These are phyloP conservation scores for Drosophila jambulina DNA, from an alignment of 1,140 invertebrate species.

Conservation along the genomic window DNA sequence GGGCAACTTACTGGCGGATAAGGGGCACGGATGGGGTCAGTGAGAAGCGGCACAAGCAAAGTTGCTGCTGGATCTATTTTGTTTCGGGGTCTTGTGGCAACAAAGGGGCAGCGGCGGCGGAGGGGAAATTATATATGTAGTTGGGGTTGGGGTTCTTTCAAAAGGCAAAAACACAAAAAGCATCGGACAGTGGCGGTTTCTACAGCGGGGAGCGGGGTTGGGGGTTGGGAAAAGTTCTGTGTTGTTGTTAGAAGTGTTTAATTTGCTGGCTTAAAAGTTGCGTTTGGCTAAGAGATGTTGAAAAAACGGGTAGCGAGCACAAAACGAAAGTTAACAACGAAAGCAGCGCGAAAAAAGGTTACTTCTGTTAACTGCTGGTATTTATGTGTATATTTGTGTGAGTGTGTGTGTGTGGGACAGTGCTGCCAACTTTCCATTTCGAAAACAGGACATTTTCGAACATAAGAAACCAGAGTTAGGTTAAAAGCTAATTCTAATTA, in stretches of 20 bases:
- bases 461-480: no score
- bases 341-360: conserved; percentile 59
- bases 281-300: conserved; percentile 61
- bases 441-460: background rate
- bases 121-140: conserved; percentile 47
- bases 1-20: conserved; percentile 23
- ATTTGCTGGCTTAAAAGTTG: conserved; percentile 82
- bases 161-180: conserved; percentile 65
- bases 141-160: conserved; percentile 38
- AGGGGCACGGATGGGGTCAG: conserved; percentile 15
- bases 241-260: conserved; percentile 79
- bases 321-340: conserved; percentile 50
- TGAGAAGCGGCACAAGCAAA: conserved; percentile 74
- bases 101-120: conserved; percentile 15
- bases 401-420: conserved; percentile 9
- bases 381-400: conserved; percentile 15
- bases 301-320: conserved; percentile 34
- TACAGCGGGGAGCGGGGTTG: conserved; percentile 8
- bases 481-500: no score
- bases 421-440: background rate
- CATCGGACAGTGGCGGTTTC: conserved; percentile 42
- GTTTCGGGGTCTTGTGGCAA: conserved; percentile 59
- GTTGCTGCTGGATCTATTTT: conserved; percentile 59
- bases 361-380: conserved; percentile 65
- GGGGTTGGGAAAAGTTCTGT: conserved; percentile 55